phyloP scores from a whole-genome alignment of 2,888 invertebrate genomes.

The Apamea crenata region DNA sequence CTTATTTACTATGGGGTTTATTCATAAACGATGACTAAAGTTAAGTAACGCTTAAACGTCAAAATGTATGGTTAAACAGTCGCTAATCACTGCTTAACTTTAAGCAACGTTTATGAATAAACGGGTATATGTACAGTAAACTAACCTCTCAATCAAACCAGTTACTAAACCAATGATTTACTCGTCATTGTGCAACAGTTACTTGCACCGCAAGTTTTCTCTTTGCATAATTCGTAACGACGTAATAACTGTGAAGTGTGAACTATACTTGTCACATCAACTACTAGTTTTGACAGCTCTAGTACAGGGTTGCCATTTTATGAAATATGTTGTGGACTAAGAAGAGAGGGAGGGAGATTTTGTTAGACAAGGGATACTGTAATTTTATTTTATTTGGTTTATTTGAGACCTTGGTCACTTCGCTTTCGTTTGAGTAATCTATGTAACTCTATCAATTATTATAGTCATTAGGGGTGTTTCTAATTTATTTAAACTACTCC shows the following conservation, averaged over 20 bases:
- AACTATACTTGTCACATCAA: conserved; percentile 52
- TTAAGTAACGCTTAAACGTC: too few species aligned
- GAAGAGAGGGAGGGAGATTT: conserved; percentile 15
- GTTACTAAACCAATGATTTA: conserved; percentile 20
- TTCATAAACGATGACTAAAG: too few species aligned
- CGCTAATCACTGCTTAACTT: too few species aligned
- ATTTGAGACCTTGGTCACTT: background rate
- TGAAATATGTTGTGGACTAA: background rate
- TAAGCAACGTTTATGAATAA: too few species aligned
- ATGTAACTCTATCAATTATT: too few species aligned
- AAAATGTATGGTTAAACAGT: too few species aligned
- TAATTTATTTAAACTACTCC: too few species aligned
- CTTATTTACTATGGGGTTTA: background rate
- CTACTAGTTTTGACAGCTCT: conserved; percentile 42
- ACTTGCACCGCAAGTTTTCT: conserved; percentile 46
- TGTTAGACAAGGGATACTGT: too few species aligned
- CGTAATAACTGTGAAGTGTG: conserved; percentile 54
- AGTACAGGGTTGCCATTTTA: conserved; percentile 42
- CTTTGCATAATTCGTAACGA: conserved; percentile 49
- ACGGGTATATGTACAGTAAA: too few species aligned
- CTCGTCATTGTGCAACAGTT: conserved; percentile 47
- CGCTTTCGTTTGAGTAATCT: background rate
- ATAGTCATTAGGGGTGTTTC: too few species aligned
- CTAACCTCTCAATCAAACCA: conserved; percentile 20
- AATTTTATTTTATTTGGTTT: too few species aligned